Evolutionary conservation across 2,113 vertebrate genomes (phyloP), one percentile per base, ranked within the genome.

Genomic region (Nestor notabilis): DNA sequence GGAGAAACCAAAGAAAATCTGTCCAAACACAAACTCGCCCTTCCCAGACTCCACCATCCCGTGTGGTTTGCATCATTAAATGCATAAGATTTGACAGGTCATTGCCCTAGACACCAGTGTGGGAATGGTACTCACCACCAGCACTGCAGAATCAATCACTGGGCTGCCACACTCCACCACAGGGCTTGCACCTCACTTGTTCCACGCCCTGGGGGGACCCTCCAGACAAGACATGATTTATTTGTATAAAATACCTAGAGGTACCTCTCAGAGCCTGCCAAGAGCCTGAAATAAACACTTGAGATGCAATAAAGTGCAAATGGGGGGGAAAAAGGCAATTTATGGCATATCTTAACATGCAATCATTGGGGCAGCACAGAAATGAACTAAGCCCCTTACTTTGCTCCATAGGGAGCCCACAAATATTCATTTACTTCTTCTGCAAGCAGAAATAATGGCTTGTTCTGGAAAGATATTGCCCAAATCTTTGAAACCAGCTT

Each of bases 91-190:
- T 5, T 75, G 92, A 69, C 74, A 85, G 71, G 39, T 90, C 76
- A 55, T 93, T 90, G 82, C 76, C 78, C 83, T 52, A 55, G 56
- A 41, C 46, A 7, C 3, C 29, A 75, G 77, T 17, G 0, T 29
- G 29, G 55, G 93, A 39, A 47, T 5, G 0, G 2, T 46, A 58
- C 63, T 70, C 4, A 1, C 41, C 63, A 52, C 41, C 58, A 58
- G 81, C 71, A 20, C 83, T 33, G 58, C 88, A 84, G 79, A 75
- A 94, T 95, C 88, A 64, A 89, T 96, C 93, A 91, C 46, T 2
- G 0, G 16, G 17, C 72, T 68, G 58, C 50, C 87, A 84, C 7
- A 1, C 55, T 56, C 58, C 1, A 1, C 63, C 44, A 3, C 0
- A 41, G 47, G 15, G 37, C 75, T n/a, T 10, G 9, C 13, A 47